A percentile compares a stretch with the other conserved stretches of the same genome.
Conservation (phyloP, 2,888 invertebrate genomes). For the Diaphora mendica region DNA sequence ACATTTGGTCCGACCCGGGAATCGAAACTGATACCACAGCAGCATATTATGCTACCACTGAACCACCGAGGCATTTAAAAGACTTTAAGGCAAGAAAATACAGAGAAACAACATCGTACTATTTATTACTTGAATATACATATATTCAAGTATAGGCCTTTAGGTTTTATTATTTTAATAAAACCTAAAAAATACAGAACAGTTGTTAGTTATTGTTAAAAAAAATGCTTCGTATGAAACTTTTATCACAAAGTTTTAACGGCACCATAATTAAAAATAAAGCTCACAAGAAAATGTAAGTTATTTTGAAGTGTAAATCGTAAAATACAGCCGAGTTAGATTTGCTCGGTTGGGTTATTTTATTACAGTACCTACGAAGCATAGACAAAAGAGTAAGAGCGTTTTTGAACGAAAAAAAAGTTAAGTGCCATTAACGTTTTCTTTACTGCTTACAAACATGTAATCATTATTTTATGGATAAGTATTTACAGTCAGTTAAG, state of each 20-base stretch:
- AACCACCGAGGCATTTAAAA: too few relatives aligned
- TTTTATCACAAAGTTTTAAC: background rate
- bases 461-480: background rate
- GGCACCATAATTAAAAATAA: conserved; percentile 3
- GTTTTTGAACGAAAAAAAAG: background rate
- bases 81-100: too few relatives aligned
- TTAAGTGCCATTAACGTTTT: background rate
- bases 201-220: background rate
- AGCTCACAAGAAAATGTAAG: conserved; percentile 7
- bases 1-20: too few relatives aligned
- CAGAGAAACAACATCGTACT: too few relatives aligned
- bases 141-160: too few relatives aligned
- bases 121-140: too few relatives aligned
- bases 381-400: conserved; percentile 9
- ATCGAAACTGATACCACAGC: too few relatives aligned
- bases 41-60: too few relatives aligned
- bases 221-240: background rate
- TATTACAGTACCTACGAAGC: conserved; percentile 2
- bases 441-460: background rate
- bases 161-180: too few relatives aligned
- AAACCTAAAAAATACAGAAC: background rate
- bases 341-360: background rate
- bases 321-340: conserved; percentile 11
- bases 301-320: conserved; percentile 15
- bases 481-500: background rate